Base-by-base conservation (phyloP, 2,113 vertebrate species). In the Myanophis thanlyinensis region DNA sequence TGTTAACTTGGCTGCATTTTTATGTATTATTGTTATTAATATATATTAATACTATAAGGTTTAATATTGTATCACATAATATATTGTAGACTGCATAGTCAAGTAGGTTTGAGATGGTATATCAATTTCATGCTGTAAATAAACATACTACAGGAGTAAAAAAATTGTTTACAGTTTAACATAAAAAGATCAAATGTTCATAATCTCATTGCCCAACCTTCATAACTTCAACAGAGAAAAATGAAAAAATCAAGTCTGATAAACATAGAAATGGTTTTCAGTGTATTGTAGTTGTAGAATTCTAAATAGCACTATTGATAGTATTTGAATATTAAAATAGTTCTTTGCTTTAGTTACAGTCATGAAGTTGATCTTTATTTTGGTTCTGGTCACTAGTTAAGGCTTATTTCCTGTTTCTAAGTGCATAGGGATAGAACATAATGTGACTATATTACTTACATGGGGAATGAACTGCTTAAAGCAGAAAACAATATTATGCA, bases 371-470 rank as follows among this genome's bases (percentile, higher is more conserved):
- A 86, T 46, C 44, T 48, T 30, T 30, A 49, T 30, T 47, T 87
- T 48, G 27, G 25, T 48, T 35, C 44, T 7, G 18, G 2, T 56
- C 10, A 47, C 22, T 56, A 85, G 18, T 53, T 73, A 91, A 53
- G 84, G 52, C 27, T 48, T 48, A 10, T 44, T 80, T 80, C 11
- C 20, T 46, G 1, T 53, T 27, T 92, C 44, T 9, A 44, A 47
- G 3, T 89, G 30, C 7, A 0, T 15, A 86, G 80, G 91, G 80
- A 88, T 95, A 90, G 89, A 90, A 91, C 95, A 93, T 93, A 85
- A 30, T 90, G 51, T 46, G 80, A 54, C 91, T 90, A 25, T 4
- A 9, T 2, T 0, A 88, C 92, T 90, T 18, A 86, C 54, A 56
- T 56, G 23, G 54, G 52, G 27, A 93, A 87, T 94, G 93, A 93